Conservation (phyloP, 2,113 vertebrate genomes). For the Leucosticte australis region DNA sequence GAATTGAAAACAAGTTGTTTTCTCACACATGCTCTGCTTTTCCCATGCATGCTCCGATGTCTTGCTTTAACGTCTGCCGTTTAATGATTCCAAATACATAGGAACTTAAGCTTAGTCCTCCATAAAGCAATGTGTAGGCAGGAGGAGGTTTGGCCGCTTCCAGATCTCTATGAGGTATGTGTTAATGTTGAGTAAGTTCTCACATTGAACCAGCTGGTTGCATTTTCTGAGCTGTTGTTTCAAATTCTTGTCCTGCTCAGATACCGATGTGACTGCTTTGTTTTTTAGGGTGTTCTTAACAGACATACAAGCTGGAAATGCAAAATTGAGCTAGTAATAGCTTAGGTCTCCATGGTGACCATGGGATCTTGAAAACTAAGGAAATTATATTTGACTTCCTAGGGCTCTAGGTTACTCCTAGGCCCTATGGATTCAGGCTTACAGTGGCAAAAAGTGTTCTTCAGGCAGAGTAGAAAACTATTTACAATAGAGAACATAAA, state of each 20-base stretch:
- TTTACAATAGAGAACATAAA: not conserved
- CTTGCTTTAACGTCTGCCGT: not conserved
- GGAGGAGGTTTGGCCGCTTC: not conserved
- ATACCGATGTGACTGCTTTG: not conserved
- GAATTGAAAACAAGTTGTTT: not conserved
- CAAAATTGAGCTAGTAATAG: not conserved
- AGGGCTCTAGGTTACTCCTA: not conserved
- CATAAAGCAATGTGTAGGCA: not conserved
- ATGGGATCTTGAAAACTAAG: not conserved
- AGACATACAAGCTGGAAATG: not conserved
- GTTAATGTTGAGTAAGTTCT: not conserved
- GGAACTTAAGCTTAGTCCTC: not conserved
- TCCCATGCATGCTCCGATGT: rapidly evolving
- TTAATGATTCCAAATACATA: not conserved
- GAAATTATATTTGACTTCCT: not conserved
- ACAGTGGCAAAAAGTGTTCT: not conserved
- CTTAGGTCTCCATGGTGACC: not conserved
- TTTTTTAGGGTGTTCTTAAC: not conserved
- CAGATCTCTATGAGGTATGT: not conserved
- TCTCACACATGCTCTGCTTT: not conserved
- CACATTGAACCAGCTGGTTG: rapidly evolving
- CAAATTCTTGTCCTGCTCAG: not conserved
- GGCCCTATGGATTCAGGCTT: not conserved
- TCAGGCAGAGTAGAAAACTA: not conserved
- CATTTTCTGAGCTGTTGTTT: not conserved